Percentiles rank a stretch among this genome's conserved stretches.
Conservation (phyloP, 2,888 invertebrate species). For the Spialia ferax region DNA sequence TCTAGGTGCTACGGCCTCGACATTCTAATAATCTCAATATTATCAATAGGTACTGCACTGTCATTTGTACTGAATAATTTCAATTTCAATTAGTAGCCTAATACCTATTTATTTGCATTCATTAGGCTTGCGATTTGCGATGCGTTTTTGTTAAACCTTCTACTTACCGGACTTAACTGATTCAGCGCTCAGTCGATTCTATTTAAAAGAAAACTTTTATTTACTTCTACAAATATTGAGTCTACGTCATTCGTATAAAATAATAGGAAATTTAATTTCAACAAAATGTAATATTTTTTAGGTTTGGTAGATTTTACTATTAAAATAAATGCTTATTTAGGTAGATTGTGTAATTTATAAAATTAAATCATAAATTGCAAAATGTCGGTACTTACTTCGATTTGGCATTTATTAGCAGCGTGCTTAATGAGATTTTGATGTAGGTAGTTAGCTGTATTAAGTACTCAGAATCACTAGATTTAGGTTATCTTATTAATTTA, state of each 20-base stretch:
- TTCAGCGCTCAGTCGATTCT: too few species aligned
- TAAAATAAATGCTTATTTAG: background rate
- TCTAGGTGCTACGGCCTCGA: conserved; percentile 32
- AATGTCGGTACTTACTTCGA: background rate
- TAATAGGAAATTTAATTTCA: too few species aligned
- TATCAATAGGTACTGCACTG: conserved; percentile 31
- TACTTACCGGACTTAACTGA: background rate
- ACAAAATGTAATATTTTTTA: too few species aligned
- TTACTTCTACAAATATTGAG: background rate
- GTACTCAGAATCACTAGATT: background rate
- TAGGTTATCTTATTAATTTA: background rate
- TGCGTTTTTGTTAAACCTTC: conserved; percentile 2
- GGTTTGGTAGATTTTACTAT: too few species aligned
- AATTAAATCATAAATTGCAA: background rate
- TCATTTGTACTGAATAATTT: conserved; percentile 32
- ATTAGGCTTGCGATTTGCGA: background rate
- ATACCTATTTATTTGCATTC: conserved; percentile 2
- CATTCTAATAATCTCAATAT: conserved; percentile 33
- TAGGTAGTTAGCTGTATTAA: conserved; percentile 4
- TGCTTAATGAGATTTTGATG: conserved; percentile 9
- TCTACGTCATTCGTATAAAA: too few species aligned
- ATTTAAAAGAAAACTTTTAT: too few species aligned
- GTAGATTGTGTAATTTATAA: background rate
- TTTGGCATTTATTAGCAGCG: background rate
- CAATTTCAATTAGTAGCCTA: conserved; percentile 22